Evolutionary conservation across 1,140 invertebrate genomes (phyloP).

Genomic region (Pseudomyrmex concolor): DNA sequence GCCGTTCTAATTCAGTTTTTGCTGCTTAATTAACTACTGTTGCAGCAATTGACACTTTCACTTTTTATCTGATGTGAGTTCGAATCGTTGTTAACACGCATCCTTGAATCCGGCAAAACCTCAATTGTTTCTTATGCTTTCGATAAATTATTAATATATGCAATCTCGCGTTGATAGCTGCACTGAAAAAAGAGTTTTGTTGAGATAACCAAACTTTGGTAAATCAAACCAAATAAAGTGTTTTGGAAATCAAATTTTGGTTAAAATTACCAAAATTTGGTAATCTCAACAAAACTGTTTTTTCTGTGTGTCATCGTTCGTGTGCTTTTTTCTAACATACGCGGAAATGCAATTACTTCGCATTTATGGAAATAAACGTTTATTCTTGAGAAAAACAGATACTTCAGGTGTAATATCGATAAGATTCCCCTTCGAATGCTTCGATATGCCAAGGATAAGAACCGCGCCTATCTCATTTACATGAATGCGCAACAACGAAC

Average conservation of each 20-base stretch:
- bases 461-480: background rate
- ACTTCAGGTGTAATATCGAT: background rate
- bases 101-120: slow-evolving; percentile 30
- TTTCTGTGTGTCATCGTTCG: background rate
- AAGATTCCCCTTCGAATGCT: background rate
- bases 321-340: background rate
- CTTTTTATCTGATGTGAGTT: slow-evolving; percentile 28
- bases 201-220: too few relatives aligned
- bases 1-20: background rate
- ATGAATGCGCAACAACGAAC: background rate
- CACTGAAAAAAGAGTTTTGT: too few relatives aligned
- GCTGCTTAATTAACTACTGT: slow-evolving; percentile 3
- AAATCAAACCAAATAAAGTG: too few relatives aligned
- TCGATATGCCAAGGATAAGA: slow-evolving; percentile 18
- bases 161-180: background rate
- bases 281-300: too few relatives aligned
- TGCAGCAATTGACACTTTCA: slow-evolving; percentile 28
- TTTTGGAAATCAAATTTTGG: too few relatives aligned
- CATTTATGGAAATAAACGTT: background rate
- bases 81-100: slow-evolving; percentile 9
- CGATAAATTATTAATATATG: slow-evolving; percentile 12
- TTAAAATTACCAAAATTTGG: too few relatives aligned
- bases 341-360: slow-evolving; percentile 13
- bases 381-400: background rate
- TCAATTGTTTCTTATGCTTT: background rate